phyloP scores from a whole-genome alignment of 1,140 invertebrate genomes.

The Habropoda laboriosa region DNA sequence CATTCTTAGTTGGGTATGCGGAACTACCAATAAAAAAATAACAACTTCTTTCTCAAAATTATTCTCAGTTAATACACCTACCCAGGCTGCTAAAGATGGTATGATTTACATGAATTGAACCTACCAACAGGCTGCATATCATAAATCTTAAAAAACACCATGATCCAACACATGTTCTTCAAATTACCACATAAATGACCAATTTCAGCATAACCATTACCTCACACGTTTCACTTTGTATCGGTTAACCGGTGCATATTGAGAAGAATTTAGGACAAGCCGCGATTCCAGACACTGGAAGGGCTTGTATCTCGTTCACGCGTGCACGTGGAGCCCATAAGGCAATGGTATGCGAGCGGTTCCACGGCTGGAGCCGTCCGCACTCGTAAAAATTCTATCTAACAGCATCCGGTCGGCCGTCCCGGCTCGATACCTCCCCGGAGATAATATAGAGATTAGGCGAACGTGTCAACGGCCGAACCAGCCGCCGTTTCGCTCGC shows the following conservation, averaged over 20 bases:
- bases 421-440: constrained; percentile 63
- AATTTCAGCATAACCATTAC: too few species aligned
- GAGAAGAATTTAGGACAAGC: neutral
- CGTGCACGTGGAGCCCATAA: constrained; percentile 60
- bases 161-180: too few species aligned
- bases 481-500: constrained; percentile 28
- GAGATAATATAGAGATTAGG: constrained; percentile 75
- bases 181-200: too few species aligned
- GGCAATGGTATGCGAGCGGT: constrained; percentile 51
- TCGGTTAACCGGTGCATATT: neutral
- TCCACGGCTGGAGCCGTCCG: constrained; percentile 12
- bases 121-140: too few species aligned
- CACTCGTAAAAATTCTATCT: constrained; percentile 68
- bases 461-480: constrained; percentile 53
- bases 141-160: too few species aligned
- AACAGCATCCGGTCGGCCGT: constrained; percentile 72
- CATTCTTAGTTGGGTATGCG: too few species aligned
- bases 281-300: neutral
- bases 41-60: too few species aligned
- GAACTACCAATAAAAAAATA: too few species aligned
- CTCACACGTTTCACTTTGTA: too few species aligned
- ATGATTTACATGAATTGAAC: too few species aligned
- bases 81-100: too few species aligned
- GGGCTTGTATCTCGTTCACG: constrained; percentile 20
- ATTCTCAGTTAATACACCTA: too few species aligned